These are phyloP conservation scores for Vimba vimba DNA, from an alignment of 2,113 vertebrate species.

Conservation along the genomic window DNA sequence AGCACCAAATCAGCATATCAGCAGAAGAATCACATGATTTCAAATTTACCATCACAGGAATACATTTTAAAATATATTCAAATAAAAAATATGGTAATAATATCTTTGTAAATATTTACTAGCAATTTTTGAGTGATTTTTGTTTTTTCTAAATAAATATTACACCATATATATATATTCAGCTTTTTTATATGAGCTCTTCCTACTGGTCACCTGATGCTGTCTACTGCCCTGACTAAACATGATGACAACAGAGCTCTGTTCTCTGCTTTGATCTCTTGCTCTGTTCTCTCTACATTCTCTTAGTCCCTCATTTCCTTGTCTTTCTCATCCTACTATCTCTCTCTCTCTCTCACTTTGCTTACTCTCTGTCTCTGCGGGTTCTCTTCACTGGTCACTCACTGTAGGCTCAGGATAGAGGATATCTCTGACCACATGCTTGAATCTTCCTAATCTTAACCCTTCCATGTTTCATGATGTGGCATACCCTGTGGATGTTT, in stretches of 20 bases:
- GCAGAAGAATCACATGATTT: too few relatives aligned
- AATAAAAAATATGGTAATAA: too few relatives aligned
- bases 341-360: not conserved
- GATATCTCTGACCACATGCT: not conserved
- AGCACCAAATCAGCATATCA: too few relatives aligned
- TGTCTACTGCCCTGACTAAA: conserved; percentile 20
- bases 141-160: too few relatives aligned
- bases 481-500: not conserved
- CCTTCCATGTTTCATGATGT: not conserved
- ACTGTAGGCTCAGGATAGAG: not conserved
- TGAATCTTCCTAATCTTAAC: not conserved
- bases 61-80: too few relatives aligned
- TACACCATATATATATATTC: too few relatives aligned
- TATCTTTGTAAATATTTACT: too few relatives aligned
- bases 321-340: conserved; percentile 1
- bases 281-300: not conserved
- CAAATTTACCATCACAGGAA: too few relatives aligned
- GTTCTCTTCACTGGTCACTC: not conserved
- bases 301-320: not conserved
- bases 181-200: not conserved
- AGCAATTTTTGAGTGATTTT: too few relatives aligned
- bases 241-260: not conserved
- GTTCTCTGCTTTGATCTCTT: not conserved
- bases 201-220: conserved; percentile 23
- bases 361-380: not conserved